A percentile compares a stretch with the other conserved stretches of the same genome.
These are phyloP conservation scores for Augiades crinisus DNA, from an alignment of 2,888 invertebrate species.

Conservation along the genomic window DNA sequence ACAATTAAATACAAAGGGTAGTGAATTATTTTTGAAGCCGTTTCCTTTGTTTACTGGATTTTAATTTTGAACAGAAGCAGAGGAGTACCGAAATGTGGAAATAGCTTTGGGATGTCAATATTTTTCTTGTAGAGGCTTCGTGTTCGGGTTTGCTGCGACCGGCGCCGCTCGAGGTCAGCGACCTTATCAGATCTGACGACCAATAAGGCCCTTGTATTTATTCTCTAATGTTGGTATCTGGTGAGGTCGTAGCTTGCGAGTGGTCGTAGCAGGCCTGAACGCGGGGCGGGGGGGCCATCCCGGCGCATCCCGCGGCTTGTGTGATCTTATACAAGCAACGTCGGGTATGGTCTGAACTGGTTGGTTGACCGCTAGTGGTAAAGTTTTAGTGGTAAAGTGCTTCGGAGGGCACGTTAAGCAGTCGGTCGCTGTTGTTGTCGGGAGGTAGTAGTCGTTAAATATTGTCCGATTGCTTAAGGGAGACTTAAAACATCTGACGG, in stretches of 20 bases:
- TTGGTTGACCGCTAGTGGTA: no score
- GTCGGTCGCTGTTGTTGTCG: no score
- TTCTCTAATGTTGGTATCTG: slow-evolving; percentile 53
- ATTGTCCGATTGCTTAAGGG: no score
- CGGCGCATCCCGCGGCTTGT: slow-evolving; percentile 61
- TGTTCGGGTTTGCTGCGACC: slow-evolving; percentile 73
- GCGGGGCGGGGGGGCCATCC: slow-evolving; percentile 74
- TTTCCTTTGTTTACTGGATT: slow-evolving; percentile 21
- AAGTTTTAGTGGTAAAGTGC: no score
- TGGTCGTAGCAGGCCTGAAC: slow-evolving; percentile 69
- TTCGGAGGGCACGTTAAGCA: no score
- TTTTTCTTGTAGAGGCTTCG: slow-evolving; percentile 63
- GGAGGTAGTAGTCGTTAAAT: no score
- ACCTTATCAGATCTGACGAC: slow-evolving; percentile 62
- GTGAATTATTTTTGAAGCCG: slow-evolving; percentile 31
- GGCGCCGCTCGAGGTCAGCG: slow-evolving; percentile 67
- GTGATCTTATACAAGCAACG: no score
- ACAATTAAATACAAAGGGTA: slow-evolving; percentile 58
- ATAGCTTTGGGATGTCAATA: slow-evolving; percentile 51
- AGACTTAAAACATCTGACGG: no score
- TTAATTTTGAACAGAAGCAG: slow-evolving; percentile 9
- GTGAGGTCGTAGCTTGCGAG: slow-evolving; percentile 64
- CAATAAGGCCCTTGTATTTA: slow-evolving; percentile 5
- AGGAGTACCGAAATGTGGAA: slow-evolving; percentile 31
- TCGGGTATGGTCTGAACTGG: no score